Percentiles rank a stretch among this genome's conserved stretches.
Conservation (phyloP, 2,113 vertebrate species). For the Pelusios castaneus region DNA sequence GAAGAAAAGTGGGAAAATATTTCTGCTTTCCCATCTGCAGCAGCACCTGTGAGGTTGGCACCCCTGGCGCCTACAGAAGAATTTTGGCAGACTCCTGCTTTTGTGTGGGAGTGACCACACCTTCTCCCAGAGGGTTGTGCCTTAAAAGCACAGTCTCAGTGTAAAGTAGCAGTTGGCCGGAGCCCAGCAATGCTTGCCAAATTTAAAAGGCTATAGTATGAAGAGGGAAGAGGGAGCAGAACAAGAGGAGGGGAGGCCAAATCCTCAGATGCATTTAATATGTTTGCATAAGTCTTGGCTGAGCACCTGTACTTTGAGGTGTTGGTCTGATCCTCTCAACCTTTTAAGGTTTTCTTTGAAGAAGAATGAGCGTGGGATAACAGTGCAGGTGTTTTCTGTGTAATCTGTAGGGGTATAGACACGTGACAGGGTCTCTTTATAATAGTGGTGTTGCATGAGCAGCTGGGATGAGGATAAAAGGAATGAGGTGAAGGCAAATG, state of each 20-base stretch:
- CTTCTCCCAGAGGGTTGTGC: neutral
- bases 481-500: constrained; percentile 11
- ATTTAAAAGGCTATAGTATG: accelerated
- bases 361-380: neutral
- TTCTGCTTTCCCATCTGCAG: neutral
- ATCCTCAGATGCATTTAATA: neutral
- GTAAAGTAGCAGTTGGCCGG: constrained; percentile 30
- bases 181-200: constrained; percentile 26
- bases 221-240: constrained; percentile 20
- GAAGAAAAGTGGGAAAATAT: neutral
- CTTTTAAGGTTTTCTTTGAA: neutral
- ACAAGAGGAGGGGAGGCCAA: neutral
- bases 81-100: neutral
- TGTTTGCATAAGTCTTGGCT: neutral
- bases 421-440: neutral
- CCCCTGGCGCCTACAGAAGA: neutral
- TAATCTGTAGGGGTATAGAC: neutral
- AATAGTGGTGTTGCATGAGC: neutral
- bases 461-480: constrained; percentile 33
- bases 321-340: neutral
- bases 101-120: neutral
- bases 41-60: neutral
- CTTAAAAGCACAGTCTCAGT: neutral
- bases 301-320: neutral
- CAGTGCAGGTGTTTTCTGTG: neutral